phyloP scores from a whole-genome alignment of 2,888 invertebrate genomes.

The Gastrophysa polygoni region DNA sequence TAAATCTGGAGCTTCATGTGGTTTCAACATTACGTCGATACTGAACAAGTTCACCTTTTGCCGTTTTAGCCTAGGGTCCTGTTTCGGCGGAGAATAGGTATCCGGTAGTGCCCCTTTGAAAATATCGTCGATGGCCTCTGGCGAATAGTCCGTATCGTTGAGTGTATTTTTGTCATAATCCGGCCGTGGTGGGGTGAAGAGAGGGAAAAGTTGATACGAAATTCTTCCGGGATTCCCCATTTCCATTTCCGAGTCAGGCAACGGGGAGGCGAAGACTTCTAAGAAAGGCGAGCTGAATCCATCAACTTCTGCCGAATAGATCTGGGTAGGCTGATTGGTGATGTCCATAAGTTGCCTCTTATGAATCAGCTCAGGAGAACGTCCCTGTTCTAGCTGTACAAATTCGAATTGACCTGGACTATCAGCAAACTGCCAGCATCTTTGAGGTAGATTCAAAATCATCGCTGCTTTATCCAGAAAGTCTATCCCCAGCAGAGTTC shows the following conservation, averaged over 20 bases:
- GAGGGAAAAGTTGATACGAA: too few relatives aligned
- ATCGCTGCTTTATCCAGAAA: conserved; percentile 23
- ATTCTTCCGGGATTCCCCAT: too few relatives aligned
- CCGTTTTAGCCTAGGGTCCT: conserved; percentile 2
- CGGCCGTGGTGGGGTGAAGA: too few relatives aligned
- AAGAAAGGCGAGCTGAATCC: conserved; percentile 13
- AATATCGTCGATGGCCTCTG: conserved; percentile 15
- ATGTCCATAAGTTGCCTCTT: too few relatives aligned
- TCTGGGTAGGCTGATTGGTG: too few relatives aligned
- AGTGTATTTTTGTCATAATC: too few relatives aligned
- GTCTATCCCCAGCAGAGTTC: conserved; percentile 26
- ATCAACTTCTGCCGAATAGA: background rate
- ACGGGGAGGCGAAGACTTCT: conserved; percentile 14
- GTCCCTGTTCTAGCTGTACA: background rate
- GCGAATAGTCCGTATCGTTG: conserved; percentile 5
- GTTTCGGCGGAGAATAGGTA: background rate
- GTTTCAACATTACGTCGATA: conserved; percentile 1
- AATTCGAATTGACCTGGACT: conserved; percentile 11
- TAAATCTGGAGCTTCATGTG: conserved; percentile 14
- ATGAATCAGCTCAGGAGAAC: conserved; percentile 5
- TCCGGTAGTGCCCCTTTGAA: conserved; percentile 17
- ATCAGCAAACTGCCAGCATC: conserved; percentile 19
- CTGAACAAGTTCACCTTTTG: conserved; percentile 4
- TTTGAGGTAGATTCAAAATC: conserved; percentile 19
- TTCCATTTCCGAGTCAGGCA: background rate